Base-by-base conservation (phyloP, 2,113 vertebrate genomes). In the Hippolais icterina region DNA sequence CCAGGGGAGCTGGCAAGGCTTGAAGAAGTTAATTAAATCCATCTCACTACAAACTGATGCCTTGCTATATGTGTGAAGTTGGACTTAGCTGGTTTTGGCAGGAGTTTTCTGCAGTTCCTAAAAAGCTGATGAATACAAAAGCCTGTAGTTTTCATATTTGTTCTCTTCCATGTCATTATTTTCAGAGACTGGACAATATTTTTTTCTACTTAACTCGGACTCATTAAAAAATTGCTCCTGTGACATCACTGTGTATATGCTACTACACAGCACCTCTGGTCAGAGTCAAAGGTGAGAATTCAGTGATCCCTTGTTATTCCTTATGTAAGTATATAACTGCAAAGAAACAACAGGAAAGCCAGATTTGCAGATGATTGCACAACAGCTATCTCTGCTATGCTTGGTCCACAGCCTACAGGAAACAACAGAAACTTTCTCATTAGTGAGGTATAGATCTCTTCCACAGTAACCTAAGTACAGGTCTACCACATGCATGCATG, bases 291-390 rank as follows among this genome's bases (percentile, higher is more conserved):
- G 39, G 23, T 70, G 29, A 70, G 37, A 91, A 87, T n/a, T 37
- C 57, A 68, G 49, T 8, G 19, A 42, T 29, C 12, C 10, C 18
- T 81, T 84, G 16, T 46, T 54, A 66, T 47, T 81, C 50, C 42
- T 78, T 74, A 86, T 44, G 15, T 69, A 93, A 59, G 54, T 81
- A 74, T 9, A 41, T 3, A 83, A 50, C 11, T 53, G 29, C 15
- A 86, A 87, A 92, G 61, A 76, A 88, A 42, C 44, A 75, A 79
- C 29, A 83, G 64, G 53, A 87, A 84, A 93, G 28, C 12, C 39
- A 83, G 41, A 83, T 66, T 71, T 50, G 27, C 39, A 93, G 47
- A 81, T 75, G 60, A 56, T 0, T 69, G 76, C 54, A 81, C 61
- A 87, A 49, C 49, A 75, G 61, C 23, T 77, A 49, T 70, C 49